Percentiles rank a stretch among this genome's conserved stretches.
Conservation (phyloP, 2,113 vertebrate genomes). For the Enhydra lutris region DNA sequence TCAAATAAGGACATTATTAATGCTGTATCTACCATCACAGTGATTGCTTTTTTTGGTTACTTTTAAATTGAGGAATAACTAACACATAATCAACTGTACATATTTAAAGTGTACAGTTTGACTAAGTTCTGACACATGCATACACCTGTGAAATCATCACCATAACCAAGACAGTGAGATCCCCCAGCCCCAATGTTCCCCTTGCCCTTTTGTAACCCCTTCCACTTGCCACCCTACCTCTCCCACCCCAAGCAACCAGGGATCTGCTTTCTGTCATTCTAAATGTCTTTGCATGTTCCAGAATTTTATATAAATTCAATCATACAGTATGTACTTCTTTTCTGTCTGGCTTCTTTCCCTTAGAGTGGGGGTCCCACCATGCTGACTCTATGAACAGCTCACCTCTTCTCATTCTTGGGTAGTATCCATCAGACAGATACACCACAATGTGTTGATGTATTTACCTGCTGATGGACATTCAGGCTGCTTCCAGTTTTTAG, state of each 20-base stretch:
- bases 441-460: neutral
- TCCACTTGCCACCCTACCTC: neutral
- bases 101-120: neutral
- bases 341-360: neutral
- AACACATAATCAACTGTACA: neutral
- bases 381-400: neutral
- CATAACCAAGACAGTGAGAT: neutral
- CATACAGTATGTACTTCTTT: neutral
- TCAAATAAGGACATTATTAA: neutral
- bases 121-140: neutral
- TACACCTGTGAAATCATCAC: neutral
- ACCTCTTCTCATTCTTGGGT: neutral
- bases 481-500: neutral
- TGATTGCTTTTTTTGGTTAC: neutral
- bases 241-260: neutral
- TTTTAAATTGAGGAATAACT: neutral
- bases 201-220: neutral
- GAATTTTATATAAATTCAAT: slow-evolving; percentile 7
- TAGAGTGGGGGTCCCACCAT: neutral
- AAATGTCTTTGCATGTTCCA: neutral
- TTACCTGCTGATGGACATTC: neutral
- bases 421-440: neutral
- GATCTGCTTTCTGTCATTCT: neutral
- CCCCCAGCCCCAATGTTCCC: neutral
- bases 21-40: neutral